Evolutionary conservation across 2,888 invertebrate genomes (phyloP).

Genomic region (Nomada ruficornis): DNA sequence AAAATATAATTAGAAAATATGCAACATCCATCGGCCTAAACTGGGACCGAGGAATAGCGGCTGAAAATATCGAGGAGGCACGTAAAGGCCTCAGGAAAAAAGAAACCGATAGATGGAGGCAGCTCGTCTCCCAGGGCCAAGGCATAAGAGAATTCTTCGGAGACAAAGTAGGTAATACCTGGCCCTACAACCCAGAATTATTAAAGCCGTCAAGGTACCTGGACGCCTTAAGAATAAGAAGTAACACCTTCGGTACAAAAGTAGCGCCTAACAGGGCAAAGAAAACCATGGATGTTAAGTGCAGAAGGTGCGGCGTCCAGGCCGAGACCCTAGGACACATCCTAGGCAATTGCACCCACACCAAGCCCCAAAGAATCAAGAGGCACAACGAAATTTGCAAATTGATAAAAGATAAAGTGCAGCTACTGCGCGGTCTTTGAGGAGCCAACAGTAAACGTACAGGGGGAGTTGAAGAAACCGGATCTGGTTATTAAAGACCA

Average conservation of each 20-base stretch:
- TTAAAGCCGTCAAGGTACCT: slow-evolving; percentile 19
- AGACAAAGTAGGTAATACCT: neutral
- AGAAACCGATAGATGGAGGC: neutral
- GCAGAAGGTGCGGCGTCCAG: neutral
- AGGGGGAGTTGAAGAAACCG: no score
- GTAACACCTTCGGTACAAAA: neutral
- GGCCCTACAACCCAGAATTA: neutral
- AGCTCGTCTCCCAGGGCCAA: neutral
- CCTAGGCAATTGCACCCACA: neutral
- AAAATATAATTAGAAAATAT: neutral
- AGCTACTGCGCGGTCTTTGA: no score
- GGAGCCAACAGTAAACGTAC: no score
- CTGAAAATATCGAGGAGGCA: fast-evolving
- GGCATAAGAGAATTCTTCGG: neutral
- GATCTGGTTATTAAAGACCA: no score
- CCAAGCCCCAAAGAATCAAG: neutral
- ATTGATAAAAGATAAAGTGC: neutral
- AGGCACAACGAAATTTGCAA: slow-evolving; percentile 16
- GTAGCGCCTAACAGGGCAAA: neutral
- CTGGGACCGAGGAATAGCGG: fast-evolving
- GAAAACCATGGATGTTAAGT: neutral
- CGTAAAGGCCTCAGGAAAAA: fast-evolving
- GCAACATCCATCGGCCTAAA: neutral
- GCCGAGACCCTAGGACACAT: slow-evolving; percentile 15
- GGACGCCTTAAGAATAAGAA: neutral